phyloP scores from a whole-genome alignment of 2,797 vertebrate species.

The Sarcoramphus papa region DNA sequence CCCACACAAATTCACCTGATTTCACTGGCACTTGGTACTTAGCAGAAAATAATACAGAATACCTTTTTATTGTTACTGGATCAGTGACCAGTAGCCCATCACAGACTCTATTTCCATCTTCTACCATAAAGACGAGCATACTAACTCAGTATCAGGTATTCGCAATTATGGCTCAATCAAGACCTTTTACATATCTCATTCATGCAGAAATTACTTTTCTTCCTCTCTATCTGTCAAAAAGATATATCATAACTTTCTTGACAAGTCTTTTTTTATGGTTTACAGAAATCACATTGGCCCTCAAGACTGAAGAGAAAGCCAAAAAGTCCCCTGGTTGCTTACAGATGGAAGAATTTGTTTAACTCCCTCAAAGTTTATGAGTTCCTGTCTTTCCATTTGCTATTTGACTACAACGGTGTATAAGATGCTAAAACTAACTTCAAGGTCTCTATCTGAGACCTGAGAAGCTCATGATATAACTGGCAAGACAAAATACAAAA shows the following conservation, averaged over 20 bases:
- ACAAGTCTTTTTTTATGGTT: background rate
- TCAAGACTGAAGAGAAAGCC: background rate
- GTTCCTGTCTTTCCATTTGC: background rate
- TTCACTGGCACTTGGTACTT: background rate
- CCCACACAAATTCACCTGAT: background rate
- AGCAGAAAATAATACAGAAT: background rate
- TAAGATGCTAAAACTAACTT: background rate
- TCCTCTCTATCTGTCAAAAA: background rate
- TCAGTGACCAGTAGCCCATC: background rate
- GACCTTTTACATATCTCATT: background rate
- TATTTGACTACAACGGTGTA: background rate
- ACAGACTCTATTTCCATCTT: background rate
- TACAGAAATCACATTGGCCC: background rate
- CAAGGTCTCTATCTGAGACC: background rate
- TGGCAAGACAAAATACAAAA: background rate
- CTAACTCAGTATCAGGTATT: background rate
- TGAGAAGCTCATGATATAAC: background rate
- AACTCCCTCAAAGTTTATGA: background rate
- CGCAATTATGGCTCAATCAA: background rate
- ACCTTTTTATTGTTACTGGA: background rate
- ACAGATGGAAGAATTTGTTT: background rate
- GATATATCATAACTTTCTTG: background rate
- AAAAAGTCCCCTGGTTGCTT: background rate
- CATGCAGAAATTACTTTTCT: background rate
- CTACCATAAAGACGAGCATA: background rate